Evolutionary conservation across 2,888 invertebrate species (phyloP).

Genomic region (Oligia fasciuncula): DNA sequence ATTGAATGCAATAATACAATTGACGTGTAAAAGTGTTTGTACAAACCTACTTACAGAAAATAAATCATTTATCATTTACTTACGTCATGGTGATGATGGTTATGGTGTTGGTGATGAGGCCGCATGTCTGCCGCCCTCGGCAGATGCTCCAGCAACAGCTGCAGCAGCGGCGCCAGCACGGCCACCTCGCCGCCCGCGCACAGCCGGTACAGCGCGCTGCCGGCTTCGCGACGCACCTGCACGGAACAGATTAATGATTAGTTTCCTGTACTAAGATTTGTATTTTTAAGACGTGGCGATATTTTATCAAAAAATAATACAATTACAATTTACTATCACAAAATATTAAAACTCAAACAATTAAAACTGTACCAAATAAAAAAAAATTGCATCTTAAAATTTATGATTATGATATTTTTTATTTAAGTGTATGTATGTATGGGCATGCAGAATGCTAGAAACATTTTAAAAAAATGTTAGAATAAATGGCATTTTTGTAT

Average conservation of each 20-base stretch:
- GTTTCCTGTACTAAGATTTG: background rate
- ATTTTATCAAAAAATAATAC: background rate
- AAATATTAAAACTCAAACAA: no score
- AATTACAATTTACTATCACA: no score
- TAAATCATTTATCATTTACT: conserved; percentile 11
- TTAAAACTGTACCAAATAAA: no score
- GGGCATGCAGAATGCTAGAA: no score
- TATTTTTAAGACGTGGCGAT: background rate
- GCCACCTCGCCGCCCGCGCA: conserved; percentile 93
- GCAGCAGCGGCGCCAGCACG: conserved; percentile 94
- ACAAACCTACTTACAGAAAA: no score
- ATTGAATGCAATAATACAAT: background rate
- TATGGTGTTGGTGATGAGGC: conserved; percentile 85
- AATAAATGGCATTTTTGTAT: no score
- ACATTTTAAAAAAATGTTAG: no score
- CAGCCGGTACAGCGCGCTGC: conserved; percentile 97
- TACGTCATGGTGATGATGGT: conserved; percentile 80
- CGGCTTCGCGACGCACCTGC: conserved; percentile 96
- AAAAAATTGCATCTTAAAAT: no score
- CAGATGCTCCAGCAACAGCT: conserved; percentile 94
- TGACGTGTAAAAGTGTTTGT: no score
- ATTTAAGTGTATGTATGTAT: no score
- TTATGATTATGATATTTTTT: no score
- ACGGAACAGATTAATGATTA: background rate
- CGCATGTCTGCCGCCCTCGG: conserved; percentile 96